These are phyloP conservation scores for Sceliomorpha sp. DNA, from an alignment of 2,888 invertebrate species.

Conservation along the genomic window DNA sequence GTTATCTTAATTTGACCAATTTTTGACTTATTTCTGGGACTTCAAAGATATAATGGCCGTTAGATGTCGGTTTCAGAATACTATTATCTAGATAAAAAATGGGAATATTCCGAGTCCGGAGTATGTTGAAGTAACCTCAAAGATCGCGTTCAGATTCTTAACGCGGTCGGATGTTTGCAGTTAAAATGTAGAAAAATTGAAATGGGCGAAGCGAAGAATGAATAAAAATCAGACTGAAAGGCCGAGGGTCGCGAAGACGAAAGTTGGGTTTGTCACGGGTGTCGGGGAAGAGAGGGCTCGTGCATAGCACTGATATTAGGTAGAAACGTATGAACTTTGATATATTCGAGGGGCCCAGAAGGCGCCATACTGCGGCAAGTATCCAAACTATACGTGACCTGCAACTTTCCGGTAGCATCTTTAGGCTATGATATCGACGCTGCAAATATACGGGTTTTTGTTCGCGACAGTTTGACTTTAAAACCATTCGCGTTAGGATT, in stretches of 20 bases:
- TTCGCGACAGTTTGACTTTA: slow-evolving; percentile 45
- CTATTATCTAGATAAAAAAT: no score
- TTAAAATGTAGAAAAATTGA: slow-evolving; percentile 78
- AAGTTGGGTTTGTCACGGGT: slow-evolving; percentile 60
- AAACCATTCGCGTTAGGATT: slow-evolving; percentile 29
- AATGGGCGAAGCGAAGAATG: slow-evolving; percentile 77
- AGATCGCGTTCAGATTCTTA: slow-evolving; percentile 56
- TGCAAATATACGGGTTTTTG: slow-evolving; percentile 50
- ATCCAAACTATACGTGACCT: slow-evolving; percentile 79
- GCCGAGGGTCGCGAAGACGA: slow-evolving; percentile 62
- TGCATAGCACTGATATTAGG: slow-evolving; percentile 77
- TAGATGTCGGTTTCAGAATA: no score
- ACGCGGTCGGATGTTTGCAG: slow-evolving; percentile 60
- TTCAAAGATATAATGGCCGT: no score
- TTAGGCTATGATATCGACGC: slow-evolving; percentile 46
- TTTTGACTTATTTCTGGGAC: no score
- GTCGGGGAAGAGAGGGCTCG: slow-evolving; percentile 49
- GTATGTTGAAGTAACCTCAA: slow-evolving; percentile 3
- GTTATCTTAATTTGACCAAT: no score
- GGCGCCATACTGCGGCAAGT: slow-evolving; percentile 78
- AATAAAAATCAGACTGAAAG: slow-evolving; percentile 73
- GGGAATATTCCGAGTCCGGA: no score
- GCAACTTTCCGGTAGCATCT: slow-evolving; percentile 73
- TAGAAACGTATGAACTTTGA: slow-evolving; percentile 80
- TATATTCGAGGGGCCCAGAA: slow-evolving; percentile 71